A percentile compares a stretch with the other conserved stretches of the same genome.
These are phyloP conservation scores for Ondatra zibethicus DNA, from an alignment of 2,113 vertebrate genomes.

Conservation along the genomic window DNA sequence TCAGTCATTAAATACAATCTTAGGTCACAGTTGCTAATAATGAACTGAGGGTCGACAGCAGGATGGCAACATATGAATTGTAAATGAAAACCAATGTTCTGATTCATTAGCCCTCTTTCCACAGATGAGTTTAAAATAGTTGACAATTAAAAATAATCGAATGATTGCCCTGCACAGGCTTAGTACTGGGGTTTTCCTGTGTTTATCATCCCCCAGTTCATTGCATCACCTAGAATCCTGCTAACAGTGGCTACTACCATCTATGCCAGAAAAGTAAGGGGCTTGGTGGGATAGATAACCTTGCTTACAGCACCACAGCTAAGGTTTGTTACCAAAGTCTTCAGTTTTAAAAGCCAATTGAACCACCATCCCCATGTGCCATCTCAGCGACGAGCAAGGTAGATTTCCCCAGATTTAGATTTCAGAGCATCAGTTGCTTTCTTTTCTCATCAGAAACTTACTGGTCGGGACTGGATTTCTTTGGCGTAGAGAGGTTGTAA, in stretches of 20 bases:
- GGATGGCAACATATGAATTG: neutral
- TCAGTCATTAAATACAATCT: neutral
- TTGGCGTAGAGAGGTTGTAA: slow-evolving; percentile 99
- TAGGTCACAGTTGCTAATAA: neutral
- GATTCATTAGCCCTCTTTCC: neutral
- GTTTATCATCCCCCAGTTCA: neutral
- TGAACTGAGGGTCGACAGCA: neutral
- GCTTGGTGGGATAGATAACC: neutral
- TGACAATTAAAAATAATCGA: neutral
- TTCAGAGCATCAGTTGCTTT: neutral
- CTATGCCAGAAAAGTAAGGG: neutral
- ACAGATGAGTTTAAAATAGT: neutral
- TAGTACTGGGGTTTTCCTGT: neutral
- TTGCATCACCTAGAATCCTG: neutral
- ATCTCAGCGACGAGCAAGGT: neutral
- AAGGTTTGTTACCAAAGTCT: neutral
- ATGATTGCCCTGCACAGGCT: neutral
- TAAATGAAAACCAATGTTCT: neutral
- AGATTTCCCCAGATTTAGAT: neutral
- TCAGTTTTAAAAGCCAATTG: neutral
- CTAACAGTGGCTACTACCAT: neutral
- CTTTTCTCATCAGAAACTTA: slow-evolving; percentile 86
- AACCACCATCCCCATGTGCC: neutral
- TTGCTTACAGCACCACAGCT: neutral
- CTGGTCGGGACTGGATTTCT: slow-evolving; percentile 98